Evolutionary conservation across 1,140 invertebrate genomes (phyloP).

Genomic region (Calycopis cecrops): DNA sequence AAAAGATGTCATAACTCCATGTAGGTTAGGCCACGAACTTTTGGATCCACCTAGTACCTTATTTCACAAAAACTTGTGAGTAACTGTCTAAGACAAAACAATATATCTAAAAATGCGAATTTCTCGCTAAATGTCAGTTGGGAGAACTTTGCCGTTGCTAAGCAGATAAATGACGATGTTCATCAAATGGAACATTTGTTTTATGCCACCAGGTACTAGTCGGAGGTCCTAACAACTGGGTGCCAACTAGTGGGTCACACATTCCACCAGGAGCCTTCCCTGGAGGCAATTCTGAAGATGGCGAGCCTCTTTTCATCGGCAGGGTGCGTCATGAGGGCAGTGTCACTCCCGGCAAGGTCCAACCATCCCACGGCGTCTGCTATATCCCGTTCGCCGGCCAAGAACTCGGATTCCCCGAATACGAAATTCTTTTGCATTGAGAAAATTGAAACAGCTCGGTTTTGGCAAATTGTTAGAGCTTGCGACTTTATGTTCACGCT

Average conservation of each 20-base stretch:
- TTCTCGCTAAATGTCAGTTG: too few relatives aligned
- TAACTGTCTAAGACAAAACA: too few relatives aligned
- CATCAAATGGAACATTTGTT: too few relatives aligned
- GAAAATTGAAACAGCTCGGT: too few relatives aligned
- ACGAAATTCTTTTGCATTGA: slow-evolving; percentile 81
- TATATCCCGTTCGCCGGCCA: slow-evolving; percentile 84
- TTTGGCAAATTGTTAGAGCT: slow-evolving; percentile 1
- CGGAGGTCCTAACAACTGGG: slow-evolving; percentile 77
- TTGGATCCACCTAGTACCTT: too few relatives aligned
- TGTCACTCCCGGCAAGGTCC: slow-evolving; percentile 83
- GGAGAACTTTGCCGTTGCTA: too few relatives aligned
- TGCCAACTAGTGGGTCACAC: slow-evolving; percentile 76
- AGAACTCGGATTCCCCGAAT: slow-evolving; percentile 84
- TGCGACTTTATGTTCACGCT: slow-evolving; percentile 12
- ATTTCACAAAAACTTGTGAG: too few relatives aligned
- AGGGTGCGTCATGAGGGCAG: slow-evolving; percentile 80
- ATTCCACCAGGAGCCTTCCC: slow-evolving; percentile 84
- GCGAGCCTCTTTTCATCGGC: slow-evolving; percentile 83
- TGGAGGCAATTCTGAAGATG: slow-evolving; percentile 83
- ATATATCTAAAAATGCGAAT: too few relatives aligned
- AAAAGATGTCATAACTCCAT: too few relatives aligned
- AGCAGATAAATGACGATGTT: too few relatives aligned
- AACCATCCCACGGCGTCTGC: slow-evolving; percentile 78
- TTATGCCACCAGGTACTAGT: slow-evolving; percentile 75
- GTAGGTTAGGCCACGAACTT: too few relatives aligned